phyloP scores from a whole-genome alignment of 2,113 vertebrate genomes.

The Lampris incognitus region DNA sequence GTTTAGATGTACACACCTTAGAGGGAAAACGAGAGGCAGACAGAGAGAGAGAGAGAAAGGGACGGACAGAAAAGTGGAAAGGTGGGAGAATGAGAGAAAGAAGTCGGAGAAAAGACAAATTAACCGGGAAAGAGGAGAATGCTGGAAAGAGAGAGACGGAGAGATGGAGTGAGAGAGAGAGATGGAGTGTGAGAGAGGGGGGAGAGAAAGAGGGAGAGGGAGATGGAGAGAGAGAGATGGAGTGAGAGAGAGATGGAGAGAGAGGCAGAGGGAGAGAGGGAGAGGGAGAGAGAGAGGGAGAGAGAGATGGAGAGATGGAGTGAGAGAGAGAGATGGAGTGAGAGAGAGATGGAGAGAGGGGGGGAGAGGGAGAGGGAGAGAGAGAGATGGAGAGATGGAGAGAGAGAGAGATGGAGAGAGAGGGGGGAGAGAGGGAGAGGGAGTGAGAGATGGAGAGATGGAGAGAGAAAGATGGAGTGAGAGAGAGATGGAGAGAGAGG shows the following conservation, averaged over 20 bases:
- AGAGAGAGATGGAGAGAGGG: constrained; percentile 40
- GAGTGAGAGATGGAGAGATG: constrained; percentile 64
- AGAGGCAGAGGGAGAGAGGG: neutral
- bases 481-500: constrained; percentile 10
- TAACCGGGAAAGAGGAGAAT: no score
- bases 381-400: neutral
- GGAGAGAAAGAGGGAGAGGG: neutral
- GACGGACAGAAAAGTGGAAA: neutral
- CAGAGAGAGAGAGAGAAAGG: no score
- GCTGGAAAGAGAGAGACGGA: neutral
- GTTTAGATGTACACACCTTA: no score
- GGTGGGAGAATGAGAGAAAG: constrained; percentile 1
- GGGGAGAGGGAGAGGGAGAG: constrained; percentile 18
- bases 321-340: neutral
- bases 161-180: neutral
- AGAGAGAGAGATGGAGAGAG: neutral
- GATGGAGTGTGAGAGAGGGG: neutral
- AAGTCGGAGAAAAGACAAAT: neutral
- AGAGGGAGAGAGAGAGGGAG: constrained; percentile 39
- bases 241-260: neutral
- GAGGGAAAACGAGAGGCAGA: constrained; percentile 6
- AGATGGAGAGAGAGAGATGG: neutral
- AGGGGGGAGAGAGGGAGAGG: constrained; percentile 56
- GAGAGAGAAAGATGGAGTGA: neutral
- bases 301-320: neutral